Base-by-base conservation (phyloP, 2,113 vertebrate genomes). In the Saimiri boliviensis region DNA sequence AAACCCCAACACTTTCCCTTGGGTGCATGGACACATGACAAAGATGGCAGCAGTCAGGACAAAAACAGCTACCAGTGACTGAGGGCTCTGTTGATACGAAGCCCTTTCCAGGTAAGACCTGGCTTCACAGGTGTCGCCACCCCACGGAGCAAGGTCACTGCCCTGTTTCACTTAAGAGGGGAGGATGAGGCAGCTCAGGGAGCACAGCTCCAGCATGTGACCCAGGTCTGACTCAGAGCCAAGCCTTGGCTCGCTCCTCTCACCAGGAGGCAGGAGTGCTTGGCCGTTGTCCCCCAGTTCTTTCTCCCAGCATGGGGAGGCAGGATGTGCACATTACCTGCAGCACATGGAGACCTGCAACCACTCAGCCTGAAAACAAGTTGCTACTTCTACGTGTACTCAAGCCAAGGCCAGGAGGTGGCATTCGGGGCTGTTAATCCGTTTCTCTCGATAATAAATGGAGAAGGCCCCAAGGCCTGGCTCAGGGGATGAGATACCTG, bases 401-500 rank as follows among this genome's bases (percentile, higher is more conserved):
- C 1, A 5, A 23, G 56, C 52, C 58, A 71, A 3, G 23, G 42
- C 0, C 17, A 4, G 35, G 56, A 60, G 25, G 47, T 11, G 19
- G 37, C 1, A 42, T 27, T 9, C 6, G 6, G 92, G 70, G 71
- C 30, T 8, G 2, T 2, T 13, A 20, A 37, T 23, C 17, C 45
- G 0, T 40, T 17, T 88, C 13, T 54, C 40, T 54, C 0, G 0
- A 1, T 0, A 54, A 30, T 0, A 23, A 40, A 14, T 2, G 54
- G 37, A 20, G 56, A 12, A 60, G 56, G 32, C 16, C 35, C 47
- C 1, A 10, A 35, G 35, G 70, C 60, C 42, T 74, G 85, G 56
- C 45, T 25, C 25, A 35, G 63, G 56, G 37, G 32, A 63, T 0
- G 30, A 35, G 14, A 70, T 98, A 99, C 99, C 99, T 99, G 99